These are phyloP conservation scores for Pangasius djambal DNA, from an alignment of 2,797 vertebrate species.

Conservation along the genomic window DNA sequence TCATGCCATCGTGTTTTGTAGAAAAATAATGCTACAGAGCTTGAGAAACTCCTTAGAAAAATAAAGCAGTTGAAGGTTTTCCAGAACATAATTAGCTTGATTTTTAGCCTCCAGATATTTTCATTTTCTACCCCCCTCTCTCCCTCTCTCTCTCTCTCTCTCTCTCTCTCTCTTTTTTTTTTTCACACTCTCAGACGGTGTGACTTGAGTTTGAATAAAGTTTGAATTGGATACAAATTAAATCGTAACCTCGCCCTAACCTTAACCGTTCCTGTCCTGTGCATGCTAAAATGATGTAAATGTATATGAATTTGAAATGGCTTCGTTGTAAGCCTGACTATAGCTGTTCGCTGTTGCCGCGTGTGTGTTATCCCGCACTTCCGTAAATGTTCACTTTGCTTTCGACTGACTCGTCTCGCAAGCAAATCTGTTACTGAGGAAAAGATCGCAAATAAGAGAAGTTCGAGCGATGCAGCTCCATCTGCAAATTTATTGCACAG, in stretches of 20 bases:
- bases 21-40: slow-evolving; percentile 56
- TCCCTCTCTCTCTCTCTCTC: slow-evolving; percentile 29
- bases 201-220: slow-evolving; percentile 23
- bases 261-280: background rate
- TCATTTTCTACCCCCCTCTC: slow-evolving; percentile 49
- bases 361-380: background rate
- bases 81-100: slow-evolving; percentile 73
- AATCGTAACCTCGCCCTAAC: background rate
- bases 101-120: slow-evolving; percentile 68
- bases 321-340: background rate
- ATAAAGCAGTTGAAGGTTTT: slow-evolving; percentile 66
- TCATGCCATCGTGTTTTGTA: slow-evolving; percentile 57
- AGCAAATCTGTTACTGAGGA: slow-evolving; percentile 76
- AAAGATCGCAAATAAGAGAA: slow-evolving; percentile 66
- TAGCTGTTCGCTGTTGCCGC: background rate
- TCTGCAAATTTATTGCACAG: slow-evolving; percentile 65
- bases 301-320: background rate
- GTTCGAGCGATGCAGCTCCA: slow-evolving; percentile 71
- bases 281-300: background rate
- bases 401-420: slow-evolving; percentile 48
- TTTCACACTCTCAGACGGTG: background rate
- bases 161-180: background rate
- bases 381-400: background rate
- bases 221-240: slow-evolving; percentile 29
- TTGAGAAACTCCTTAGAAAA: slow-evolving; percentile 54